Evolutionary conservation across 1,140 invertebrate species (phyloP).

Genomic region (Sitophilus oryzae): DNA sequence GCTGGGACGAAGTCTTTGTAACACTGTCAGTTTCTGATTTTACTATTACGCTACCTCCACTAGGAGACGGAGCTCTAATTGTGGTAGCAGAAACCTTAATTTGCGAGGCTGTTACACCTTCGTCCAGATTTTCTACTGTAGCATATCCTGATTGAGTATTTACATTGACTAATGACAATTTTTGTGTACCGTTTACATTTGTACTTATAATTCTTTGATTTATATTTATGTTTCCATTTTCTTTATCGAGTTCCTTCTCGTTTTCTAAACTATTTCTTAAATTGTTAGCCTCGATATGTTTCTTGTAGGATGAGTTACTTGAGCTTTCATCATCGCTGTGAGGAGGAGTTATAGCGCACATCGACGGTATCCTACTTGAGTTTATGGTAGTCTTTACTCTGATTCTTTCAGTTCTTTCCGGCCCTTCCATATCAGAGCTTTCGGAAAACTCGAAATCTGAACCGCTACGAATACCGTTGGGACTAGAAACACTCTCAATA

Average conservation of each 20-base stretch:
- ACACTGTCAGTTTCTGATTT: constrained; percentile 41
- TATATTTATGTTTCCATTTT: constrained; percentile 16
- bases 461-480: constrained; percentile 59
- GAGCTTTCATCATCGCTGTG: constrained; percentile 78
- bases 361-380: constrained; percentile 80
- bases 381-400: constrained; percentile 81
- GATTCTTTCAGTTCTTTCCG: constrained; percentile 77
- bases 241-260: too few relatives aligned
- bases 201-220: constrained; percentile 26
- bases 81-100: constrained; percentile 19
- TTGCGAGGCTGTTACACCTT: constrained; percentile 4
- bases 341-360: constrained; percentile 86
- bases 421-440: constrained; percentile 77
- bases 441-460: constrained; percentile 72
- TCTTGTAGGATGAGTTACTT: constrained; percentile 28
- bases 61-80: constrained; percentile 39
- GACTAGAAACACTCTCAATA: constrained; percentile 64
- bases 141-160: constrained; percentile 51
- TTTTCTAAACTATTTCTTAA: constrained; percentile 15
- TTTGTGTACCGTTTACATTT: constrained; percentile 42
- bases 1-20: constrained; percentile 30
- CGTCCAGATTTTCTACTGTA: constrained; percentile 45
- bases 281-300: constrained; percentile 25
- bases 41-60: constrained; percentile 39
- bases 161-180: constrained; percentile 50